Conservation (phyloP, 2,113 vertebrate genomes). For the Syngnathus typhle region DNA sequence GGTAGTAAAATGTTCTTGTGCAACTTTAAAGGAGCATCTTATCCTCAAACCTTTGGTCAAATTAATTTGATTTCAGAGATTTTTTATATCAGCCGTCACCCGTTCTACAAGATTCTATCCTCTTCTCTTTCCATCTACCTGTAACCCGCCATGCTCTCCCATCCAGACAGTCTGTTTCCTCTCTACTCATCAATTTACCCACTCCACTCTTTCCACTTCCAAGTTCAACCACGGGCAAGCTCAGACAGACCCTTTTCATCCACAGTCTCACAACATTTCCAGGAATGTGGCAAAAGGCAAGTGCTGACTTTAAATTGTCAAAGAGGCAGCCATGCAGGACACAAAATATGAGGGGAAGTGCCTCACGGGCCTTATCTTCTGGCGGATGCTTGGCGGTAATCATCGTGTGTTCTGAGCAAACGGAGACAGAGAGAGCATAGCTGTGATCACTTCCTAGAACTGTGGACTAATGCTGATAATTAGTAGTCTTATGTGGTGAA, state of each 20-base stretch:
- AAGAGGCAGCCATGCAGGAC: conserved; percentile 2
- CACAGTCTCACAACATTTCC: conserved; percentile 22
- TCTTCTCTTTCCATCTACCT: conserved; percentile 1
- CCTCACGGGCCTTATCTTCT: conserved; percentile 8
- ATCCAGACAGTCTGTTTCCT: background rate
- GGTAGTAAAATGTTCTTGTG: background rate
- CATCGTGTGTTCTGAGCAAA: background rate
- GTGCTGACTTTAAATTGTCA: conserved; percentile 22
- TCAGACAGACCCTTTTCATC: conserved; percentile 25
- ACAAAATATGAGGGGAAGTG: conserved; percentile 3
- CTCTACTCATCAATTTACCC: background rate
- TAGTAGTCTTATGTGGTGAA: background rate
- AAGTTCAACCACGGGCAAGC: conserved; percentile 30
- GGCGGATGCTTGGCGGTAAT: background rate
- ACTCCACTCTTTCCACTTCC: conserved; percentile 8
- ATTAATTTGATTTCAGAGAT: background rate
- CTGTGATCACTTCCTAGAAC: background rate
- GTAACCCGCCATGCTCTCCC: conserved; percentile 13
- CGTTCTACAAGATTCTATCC: background rate
- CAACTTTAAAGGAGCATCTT: no score
- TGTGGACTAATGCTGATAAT: background rate
- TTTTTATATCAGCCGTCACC: background rate
- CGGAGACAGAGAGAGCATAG: background rate
- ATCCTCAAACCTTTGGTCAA: background rate
- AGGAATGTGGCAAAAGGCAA: conserved; percentile 40